Conservation (phyloP, 2,797 vertebrate genomes). For the Myiothlypis coronata region DNA sequence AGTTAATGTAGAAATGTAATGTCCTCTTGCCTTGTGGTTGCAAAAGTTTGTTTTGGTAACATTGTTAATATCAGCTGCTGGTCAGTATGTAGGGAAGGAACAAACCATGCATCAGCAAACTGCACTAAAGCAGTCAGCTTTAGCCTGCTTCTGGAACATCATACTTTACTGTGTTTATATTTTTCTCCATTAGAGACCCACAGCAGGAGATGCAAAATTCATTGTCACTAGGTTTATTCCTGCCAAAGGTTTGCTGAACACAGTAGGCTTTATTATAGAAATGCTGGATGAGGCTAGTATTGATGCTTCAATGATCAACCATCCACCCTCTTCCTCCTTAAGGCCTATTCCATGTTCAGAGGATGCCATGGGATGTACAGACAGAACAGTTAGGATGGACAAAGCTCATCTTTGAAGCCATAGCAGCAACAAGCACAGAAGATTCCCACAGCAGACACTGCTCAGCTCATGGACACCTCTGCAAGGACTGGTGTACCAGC, state of each 20-base stretch:
- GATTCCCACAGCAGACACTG: not conserved
- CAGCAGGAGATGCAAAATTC: not conserved
- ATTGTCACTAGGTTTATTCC: not conserved
- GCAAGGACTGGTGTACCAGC: no score
- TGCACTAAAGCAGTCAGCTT: conserved; percentile 23
- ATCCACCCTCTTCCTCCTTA: not conserved
- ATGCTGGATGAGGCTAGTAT: not conserved
- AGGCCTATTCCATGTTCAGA: not conserved
- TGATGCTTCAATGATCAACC: not conserved
- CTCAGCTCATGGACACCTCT: not conserved
- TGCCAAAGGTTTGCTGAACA: not conserved
- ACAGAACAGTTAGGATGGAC: not conserved
- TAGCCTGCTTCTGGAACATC: not conserved
- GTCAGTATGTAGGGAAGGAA: not conserved
- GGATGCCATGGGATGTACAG: not conserved
- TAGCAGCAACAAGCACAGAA: not conserved
- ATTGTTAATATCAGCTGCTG: not conserved
- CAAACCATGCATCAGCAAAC: not conserved
- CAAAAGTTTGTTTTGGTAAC: not conserved
- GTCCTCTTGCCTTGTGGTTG: not conserved
- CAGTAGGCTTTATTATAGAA: not conserved
- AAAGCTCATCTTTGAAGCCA: not conserved
- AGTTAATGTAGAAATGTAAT: not conserved
- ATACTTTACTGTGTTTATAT: not conserved
- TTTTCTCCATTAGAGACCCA: conserved; percentile 12